Evolutionary conservation across 2,888 invertebrate genomes (phyloP).

Genomic region (Nemotelus nigrinus): DNA sequence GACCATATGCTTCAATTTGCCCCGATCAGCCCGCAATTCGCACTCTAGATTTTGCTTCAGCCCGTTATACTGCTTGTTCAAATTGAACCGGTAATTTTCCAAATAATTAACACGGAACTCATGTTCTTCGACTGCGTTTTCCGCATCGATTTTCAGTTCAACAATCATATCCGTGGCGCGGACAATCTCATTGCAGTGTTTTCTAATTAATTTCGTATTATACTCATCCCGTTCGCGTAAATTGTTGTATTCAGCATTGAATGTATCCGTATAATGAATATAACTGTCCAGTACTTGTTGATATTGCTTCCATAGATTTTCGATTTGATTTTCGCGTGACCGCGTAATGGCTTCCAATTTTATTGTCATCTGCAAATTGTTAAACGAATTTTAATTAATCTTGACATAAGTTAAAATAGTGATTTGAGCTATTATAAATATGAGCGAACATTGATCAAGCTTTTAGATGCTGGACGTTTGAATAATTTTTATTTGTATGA

Average conservation of each 20-base stretch:
- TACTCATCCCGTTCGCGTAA: slow-evolving; percentile 64
- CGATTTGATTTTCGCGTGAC: slow-evolving; percentile 66
- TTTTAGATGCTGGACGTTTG: too few relatives aligned
- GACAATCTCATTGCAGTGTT: slow-evolving; percentile 61
- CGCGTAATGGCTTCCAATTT: slow-evolving; percentile 64
- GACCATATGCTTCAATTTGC: slow-evolving; percentile 70
- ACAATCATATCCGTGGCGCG: slow-evolving; percentile 60
- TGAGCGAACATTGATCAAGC: too few relatives aligned
- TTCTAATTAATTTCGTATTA: slow-evolving; percentile 61
- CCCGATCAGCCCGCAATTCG: slow-evolving; percentile 66
- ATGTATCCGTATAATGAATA: slow-evolving; percentile 63
- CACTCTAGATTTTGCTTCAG: slow-evolving; percentile 69
- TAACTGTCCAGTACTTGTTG: slow-evolving; percentile 63
- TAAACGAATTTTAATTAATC: slow-evolving; percentile 17
- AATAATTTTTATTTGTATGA: too few relatives aligned
- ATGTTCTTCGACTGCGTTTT: slow-evolving; percentile 65
- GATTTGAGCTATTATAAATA: too few relatives aligned
- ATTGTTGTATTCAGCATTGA: slow-evolving; percentile 65
- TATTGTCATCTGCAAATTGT: slow-evolving; percentile 59
- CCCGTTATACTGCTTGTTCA: slow-evolving; percentile 66
- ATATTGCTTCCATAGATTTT: slow-evolving; percentile 65
- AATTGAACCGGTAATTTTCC: slow-evolving; percentile 65
- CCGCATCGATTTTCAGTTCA: slow-evolving; percentile 66
- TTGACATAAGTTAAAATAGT: background rate
- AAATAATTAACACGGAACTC: slow-evolving; percentile 66